Evolutionary conservation across 2,797 vertebrate species (phyloP).

Genomic region (Furcifer pardalis): DNA sequence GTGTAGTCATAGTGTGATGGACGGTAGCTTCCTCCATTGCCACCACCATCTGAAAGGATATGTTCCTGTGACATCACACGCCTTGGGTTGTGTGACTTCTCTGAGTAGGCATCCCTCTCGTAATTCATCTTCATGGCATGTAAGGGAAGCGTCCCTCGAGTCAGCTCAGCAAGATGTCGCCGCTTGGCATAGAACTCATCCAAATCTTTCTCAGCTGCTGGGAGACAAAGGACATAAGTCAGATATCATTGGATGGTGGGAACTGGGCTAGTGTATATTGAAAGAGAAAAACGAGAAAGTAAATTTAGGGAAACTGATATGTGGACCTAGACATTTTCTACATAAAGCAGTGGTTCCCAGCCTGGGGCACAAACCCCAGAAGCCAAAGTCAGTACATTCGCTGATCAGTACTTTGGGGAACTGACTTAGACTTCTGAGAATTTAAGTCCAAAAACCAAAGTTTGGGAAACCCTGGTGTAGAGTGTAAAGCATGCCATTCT

Average conservation of each 20-base stretch:
- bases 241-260: constrained; percentile 27
- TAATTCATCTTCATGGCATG: constrained; percentile 76
- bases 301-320: not conserved
- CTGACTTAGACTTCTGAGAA: too few species aligned
- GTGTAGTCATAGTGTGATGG: constrained; percentile 66
- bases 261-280: too few species aligned
- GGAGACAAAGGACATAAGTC: constrained; percentile 41
- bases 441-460: too few species aligned
- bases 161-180: constrained; percentile 63
- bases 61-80: constrained; percentile 91
- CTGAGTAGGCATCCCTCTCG: constrained; percentile 63
- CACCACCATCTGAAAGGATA: constrained; percentile 66
- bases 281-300: constrained; percentile 14
- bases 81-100: constrained; percentile 81
- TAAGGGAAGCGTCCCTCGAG: constrained; percentile 86
- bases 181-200: constrained; percentile 85
- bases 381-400: too few species aligned
- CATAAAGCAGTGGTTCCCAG: not conserved
- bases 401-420: too few species aligned
- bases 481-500: too few species aligned
- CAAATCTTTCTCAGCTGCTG: constrained; percentile 87
- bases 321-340: not conserved
- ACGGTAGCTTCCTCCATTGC: constrained; percentile 43
- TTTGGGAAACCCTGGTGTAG: too few species aligned
- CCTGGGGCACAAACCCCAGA: too few species aligned